Base-by-base conservation (phyloP, 2,888 invertebrate genomes). In the Chloroclysta siterata region DNA sequence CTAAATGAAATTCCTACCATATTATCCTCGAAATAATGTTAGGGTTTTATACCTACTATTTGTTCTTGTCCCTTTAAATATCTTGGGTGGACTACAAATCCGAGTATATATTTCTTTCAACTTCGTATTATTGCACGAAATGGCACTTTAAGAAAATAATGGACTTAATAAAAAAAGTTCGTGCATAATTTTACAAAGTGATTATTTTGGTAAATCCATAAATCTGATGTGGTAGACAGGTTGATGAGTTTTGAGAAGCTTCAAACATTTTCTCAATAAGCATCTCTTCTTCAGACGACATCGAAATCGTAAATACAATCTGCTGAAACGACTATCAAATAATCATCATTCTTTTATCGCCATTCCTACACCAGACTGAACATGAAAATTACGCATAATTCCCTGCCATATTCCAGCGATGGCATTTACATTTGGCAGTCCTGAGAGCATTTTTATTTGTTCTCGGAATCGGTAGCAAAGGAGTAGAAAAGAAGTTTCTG, bases 341-440 rank as follows among this genome's bases (percentile, higher is more conserved):
- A 69, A 68, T 69, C 59, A 65, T 66, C 62, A 48, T 60, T 51
- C 58, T 63, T 66, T 66, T 68, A 64, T 68, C 66, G 57, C 55
- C 48, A 47, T 68, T 59, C 65, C 54, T 59, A 44, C 17, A 48
- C 50, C 22, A 42, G 60, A 41, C 48, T 69, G 67, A 70, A 68
- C 69, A 68, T 55, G 65, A 65, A 72, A 77, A 77, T 78, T 74
- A 76, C 72, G 69, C 72, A 77, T 72, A 77, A 76, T 73, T 59
- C 66, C 55, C 60, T 56, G 53, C 57, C 66, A 68, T 74, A 74
- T 73, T 70, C 78, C 60, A 69, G 57, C 63, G 53, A 50, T 62
- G 78, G 81, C 81, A 84, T 81, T 77, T 77, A 78, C 80, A 80
- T 80, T 77, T 69, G 57, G 76, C 73, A 76, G 72, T 73, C 72